Evolutionary conservation across 2,797 vertebrate genomes (phyloP).

Genomic region (Sebastes dallii): DNA sequence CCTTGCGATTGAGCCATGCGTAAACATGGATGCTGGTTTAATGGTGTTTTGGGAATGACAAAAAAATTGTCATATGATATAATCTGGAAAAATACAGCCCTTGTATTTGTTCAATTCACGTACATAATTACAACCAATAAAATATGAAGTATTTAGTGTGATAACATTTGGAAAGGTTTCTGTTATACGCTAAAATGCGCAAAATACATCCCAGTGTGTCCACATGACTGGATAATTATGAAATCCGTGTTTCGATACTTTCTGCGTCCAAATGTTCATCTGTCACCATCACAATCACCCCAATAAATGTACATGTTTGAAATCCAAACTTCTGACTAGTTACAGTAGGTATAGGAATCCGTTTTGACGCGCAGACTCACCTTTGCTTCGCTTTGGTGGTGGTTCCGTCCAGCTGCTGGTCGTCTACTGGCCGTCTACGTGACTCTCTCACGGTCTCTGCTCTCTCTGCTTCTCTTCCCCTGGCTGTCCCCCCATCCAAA

Average conservation of each 20-base stretch:
- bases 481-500: conserved; percentile 66
- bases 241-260: background rate
- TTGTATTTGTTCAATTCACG: background rate
- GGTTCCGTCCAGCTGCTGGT: conserved; percentile 34
- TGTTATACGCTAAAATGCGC: background rate
- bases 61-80: background rate
- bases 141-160: background rate
- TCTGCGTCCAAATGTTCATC: fast-evolving
- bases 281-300: background rate
- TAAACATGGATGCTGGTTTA: background rate
- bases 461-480: conserved; percentile 35
- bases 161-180: background rate
- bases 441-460: conserved; percentile 54
- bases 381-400: background rate
- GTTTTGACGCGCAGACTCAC: conserved; percentile 46
- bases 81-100: background rate
- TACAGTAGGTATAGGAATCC: background rate
- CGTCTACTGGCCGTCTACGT: background rate
- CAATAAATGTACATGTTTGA: background rate
- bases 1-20: too few species aligned
- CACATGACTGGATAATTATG: background rate
- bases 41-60: background rate
- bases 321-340: background rate
- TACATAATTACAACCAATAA: background rate
- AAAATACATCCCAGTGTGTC: background rate